Percentiles rank a stretch among this genome's conserved stretches.
Conservation (phyloP, 2,113 vertebrate genomes). For the Amazona vittata region DNA sequence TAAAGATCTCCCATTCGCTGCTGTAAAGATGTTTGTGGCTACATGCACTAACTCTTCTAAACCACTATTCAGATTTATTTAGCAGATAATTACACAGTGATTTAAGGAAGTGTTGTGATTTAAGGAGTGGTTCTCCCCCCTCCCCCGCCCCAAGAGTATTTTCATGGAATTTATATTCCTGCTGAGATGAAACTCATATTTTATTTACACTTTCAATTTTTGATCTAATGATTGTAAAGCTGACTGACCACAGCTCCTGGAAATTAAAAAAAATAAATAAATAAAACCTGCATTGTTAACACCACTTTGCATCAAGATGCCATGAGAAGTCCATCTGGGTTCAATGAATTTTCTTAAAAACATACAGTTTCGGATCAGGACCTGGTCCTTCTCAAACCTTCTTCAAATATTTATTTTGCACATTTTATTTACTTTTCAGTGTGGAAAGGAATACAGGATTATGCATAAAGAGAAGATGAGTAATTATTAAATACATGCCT, state of each 20-base stretch:
- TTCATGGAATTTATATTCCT: not conserved
- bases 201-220: not conserved
- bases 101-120: not conserved
- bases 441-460: not conserved
- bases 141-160: not conserved
- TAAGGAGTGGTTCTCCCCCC: not conserved
- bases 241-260: not conserved
- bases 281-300: not conserved
- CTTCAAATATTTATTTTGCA: not conserved
- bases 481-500: not conserved
- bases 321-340: not conserved
- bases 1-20: not conserved
- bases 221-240: not conserved
- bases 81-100: not conserved
- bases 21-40: not conserved
- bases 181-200: not conserved
- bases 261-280: not conserved
- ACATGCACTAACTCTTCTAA: not conserved
- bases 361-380: not conserved
- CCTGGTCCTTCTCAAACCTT: not conserved
- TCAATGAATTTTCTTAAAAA: not conserved
- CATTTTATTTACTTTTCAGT: not conserved
- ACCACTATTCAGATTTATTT: not conserved
- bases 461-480: not conserved
- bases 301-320: not conserved